Percentiles rank a stretch among this genome's conserved stretches.
These are phyloP conservation scores for Ariopsis seemanni DNA, from an alignment of 2,113 vertebrate genomes.

Conservation along the genomic window DNA sequence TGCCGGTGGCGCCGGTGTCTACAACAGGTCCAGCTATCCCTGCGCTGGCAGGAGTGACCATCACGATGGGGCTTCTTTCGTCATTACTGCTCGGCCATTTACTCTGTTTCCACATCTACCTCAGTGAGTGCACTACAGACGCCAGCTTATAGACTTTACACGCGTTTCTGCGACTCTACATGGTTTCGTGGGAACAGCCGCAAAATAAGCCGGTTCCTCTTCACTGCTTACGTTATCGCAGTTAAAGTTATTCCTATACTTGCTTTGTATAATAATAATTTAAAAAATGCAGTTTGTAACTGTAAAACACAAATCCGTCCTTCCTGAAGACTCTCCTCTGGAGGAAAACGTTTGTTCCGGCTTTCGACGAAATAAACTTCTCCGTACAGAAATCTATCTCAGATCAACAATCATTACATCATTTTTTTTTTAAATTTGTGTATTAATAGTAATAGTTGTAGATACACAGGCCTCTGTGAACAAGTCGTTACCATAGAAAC, in stretches of 20 bases:
- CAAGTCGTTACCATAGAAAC: neutral
- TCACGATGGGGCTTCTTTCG: constrained; percentile 81
- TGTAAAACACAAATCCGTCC: neutral
- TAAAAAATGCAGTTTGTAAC: neutral
- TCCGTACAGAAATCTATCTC: neutral
- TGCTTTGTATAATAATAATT: neutral
- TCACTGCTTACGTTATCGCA: neutral
- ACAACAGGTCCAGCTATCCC: constrained; percentile 81
- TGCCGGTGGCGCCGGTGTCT: constrained; percentile 82
- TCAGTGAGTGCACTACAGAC: constrained; percentile 77
- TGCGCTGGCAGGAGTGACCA: constrained; percentile 79
- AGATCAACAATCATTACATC: neutral
- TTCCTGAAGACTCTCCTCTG: neutral
- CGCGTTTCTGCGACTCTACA: neutral
- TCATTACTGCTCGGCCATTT: constrained; percentile 83
- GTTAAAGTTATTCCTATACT: neutral
- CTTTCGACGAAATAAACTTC: neutral
- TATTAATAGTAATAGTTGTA: neutral
- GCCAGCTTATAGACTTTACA: neutral
- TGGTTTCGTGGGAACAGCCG: neutral
- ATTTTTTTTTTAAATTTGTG: neutral
- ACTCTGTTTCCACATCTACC: constrained; percentile 92
- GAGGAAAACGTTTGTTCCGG: neutral
- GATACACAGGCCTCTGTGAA: neutral
- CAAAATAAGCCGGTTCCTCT: neutral